Percentiles rank a stretch among this genome's conserved stretches.
phyloP scores from a whole-genome alignment of 30 jellyfish, hydroid and myxozoan genomes.

The Turritopsis dohrnii region DNA sequence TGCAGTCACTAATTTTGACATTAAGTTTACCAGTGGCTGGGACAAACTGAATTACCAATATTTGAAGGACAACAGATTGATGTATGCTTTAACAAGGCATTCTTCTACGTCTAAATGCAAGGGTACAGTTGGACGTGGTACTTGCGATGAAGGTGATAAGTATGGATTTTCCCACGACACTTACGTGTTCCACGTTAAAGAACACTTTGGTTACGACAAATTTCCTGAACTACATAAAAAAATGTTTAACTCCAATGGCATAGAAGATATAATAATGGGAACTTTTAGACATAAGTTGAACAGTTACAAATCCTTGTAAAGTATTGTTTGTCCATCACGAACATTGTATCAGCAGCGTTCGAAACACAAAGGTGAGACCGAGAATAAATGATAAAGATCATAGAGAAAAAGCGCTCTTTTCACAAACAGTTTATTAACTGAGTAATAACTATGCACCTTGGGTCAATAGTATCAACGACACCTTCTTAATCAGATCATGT shows the following conservation, averaged over 20 bases:
- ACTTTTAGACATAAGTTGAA: background rate
- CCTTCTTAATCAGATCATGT: no score
- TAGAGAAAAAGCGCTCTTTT: no score
- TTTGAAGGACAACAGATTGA: background rate
- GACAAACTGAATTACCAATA: background rate
- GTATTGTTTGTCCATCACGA: background rate
- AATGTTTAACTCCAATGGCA: background rate
- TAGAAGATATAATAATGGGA: background rate
- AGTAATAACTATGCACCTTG: no score
- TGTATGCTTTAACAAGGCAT: slow-evolving; percentile 17
- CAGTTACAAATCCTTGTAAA: background rate
- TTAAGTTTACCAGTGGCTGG: slow-evolving; percentile 4
- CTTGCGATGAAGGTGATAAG: background rate
- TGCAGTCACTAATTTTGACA: background rate
- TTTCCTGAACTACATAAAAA: background rate
- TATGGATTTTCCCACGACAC: background rate
- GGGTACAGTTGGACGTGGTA: background rate
- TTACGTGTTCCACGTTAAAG: background rate
- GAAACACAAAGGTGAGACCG: background rate
- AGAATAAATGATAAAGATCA: background rate
- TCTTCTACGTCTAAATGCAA: background rate
- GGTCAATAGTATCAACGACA: no score
- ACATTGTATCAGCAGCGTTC: background rate
- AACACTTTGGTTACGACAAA: background rate
- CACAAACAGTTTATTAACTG: no score